These are phyloP conservation scores for Drosophila lacertosa DNA, from an alignment of 1,140 invertebrate species.

Conservation along the genomic window DNA sequence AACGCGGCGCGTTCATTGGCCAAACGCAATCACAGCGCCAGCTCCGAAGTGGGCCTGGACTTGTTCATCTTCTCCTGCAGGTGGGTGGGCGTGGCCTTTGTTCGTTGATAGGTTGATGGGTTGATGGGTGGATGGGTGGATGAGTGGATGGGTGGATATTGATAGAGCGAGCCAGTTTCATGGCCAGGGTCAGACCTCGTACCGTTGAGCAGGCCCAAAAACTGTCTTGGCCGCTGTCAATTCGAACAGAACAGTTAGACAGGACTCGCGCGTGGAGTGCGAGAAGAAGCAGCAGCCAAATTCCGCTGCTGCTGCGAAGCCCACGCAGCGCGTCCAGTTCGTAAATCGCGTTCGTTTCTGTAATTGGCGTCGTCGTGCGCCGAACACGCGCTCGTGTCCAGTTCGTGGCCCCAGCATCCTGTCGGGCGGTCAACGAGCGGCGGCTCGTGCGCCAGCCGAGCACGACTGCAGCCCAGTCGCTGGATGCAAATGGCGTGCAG, in stretches of 20 bases:
- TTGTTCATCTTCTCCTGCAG: too few relatives aligned
- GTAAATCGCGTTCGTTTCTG: conserved; percentile 7
- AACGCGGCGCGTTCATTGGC: conserved; percentile 55
- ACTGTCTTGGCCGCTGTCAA: too few relatives aligned
- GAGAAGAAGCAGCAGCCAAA: background rate
- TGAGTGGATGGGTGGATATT: too few relatives aligned
- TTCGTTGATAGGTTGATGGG: background rate
- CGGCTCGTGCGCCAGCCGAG: conserved; percentile 25
- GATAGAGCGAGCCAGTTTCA: background rate
- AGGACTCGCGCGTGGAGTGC: background rate
- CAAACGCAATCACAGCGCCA: background rate
- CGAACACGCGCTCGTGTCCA: background rate
- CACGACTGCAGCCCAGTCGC: conserved; percentile 50
- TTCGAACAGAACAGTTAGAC: too few relatives aligned
- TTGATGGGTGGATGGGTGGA: too few relatives aligned
- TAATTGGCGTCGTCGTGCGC: background rate
- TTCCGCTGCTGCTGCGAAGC: conserved; percentile 6
- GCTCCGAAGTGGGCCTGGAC: background rate
- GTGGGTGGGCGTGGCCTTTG: background rate
- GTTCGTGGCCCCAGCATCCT: conserved; percentile 21
- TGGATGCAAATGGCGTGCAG: conserved; percentile 66
- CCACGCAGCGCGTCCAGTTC: conserved; percentile 30
- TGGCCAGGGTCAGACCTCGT: background rate
- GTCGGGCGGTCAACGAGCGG: conserved; percentile 25
- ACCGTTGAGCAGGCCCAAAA: too few relatives aligned